A percentile compares a stretch with the other conserved stretches of the same genome.
Conservation (phyloP, 2,888 invertebrate genomes). For the Athrips mouffetella region DNA sequence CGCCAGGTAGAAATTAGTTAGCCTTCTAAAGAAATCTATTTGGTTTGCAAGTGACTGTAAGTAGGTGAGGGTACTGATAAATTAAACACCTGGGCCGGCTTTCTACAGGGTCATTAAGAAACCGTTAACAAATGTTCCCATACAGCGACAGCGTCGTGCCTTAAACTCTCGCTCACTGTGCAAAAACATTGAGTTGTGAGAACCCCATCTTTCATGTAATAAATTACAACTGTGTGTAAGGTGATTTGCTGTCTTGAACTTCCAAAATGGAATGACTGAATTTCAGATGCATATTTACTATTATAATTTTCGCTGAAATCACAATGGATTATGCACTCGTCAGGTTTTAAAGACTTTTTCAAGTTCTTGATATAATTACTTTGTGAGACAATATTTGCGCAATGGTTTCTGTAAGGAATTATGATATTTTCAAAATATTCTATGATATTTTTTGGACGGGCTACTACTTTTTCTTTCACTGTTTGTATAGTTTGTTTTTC, state of each 20-base stretch:
- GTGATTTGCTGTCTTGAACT: slow-evolving; percentile 20
- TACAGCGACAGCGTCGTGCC: slow-evolving; percentile 19
- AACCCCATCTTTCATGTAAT: slow-evolving; percentile 12
- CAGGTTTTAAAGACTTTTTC: background rate
- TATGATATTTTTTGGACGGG: background rate
- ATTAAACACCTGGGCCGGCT: too few species aligned
- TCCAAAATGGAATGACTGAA: slow-evolving; percentile 21
- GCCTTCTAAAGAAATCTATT: too few species aligned
- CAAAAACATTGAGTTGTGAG: slow-evolving; percentile 14
- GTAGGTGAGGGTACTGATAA: too few species aligned
- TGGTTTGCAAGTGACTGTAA: too few species aligned
- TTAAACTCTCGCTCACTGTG: slow-evolving; percentile 19
- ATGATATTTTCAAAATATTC: slow-evolving; percentile 1
- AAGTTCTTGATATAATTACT: background rate
- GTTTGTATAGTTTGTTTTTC: too few species aligned
- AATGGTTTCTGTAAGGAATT: background rate
- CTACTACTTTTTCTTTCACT: too few species aligned
- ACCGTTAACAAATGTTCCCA: slow-evolving; percentile 25
- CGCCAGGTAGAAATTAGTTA: too few species aligned
- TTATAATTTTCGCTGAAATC: slow-evolving; percentile 18
- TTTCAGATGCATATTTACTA: slow-evolving; percentile 12
- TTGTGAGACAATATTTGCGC: background rate
- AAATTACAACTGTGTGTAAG: slow-evolving; percentile 21
- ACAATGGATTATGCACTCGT: background rate
- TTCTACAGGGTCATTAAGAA: too few species aligned